Evolutionary conservation across 2,113 vertebrate species (phyloP).

Genomic region (Ramphastos sulfuratus): DNA sequence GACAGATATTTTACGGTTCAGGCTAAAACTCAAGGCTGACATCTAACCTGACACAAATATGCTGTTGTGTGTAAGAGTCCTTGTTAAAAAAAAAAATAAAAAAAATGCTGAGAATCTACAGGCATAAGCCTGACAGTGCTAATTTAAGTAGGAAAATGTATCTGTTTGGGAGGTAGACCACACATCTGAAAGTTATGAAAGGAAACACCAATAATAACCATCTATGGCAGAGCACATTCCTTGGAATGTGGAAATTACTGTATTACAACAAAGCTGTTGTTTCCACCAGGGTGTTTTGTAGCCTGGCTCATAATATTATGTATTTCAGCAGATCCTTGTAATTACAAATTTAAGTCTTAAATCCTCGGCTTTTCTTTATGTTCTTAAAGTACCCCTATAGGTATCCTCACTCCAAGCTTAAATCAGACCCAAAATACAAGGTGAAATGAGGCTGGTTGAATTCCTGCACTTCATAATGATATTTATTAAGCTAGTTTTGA

Average conservation of each 20-base stretch:
- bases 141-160: slow-evolving; percentile 44
- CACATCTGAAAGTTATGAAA: slow-evolving; percentile 59
- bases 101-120: slow-evolving; percentile 46
- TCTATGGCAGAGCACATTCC: slow-evolving; percentile 25
- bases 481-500: slow-evolving; percentile 77
- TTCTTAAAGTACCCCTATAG: slow-evolving; percentile 71
- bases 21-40: slow-evolving; percentile 43
- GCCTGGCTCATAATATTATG: slow-evolving; percentile 64
- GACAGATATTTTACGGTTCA: slow-evolving; percentile 23
- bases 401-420: slow-evolving; percentile 73
- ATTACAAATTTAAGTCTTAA: slow-evolving; percentile 78
- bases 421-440: slow-evolving; percentile 73
- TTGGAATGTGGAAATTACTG: slow-evolving; percentile 63
- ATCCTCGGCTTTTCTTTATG: slow-evolving; percentile 67
- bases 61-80: not conserved
- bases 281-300: slow-evolving; percentile 32
- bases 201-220: slow-evolving; percentile 25
- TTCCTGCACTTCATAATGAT: slow-evolving; percentile 76
- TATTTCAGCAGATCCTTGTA: slow-evolving; percentile 65
- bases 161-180: slow-evolving; percentile 41
- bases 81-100: not conserved
- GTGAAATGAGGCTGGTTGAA: slow-evolving; percentile 67
- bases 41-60: slow-evolving; percentile 47
- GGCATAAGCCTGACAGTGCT: slow-evolving; percentile 28
- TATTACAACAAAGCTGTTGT: slow-evolving; percentile 59